Conservation (phyloP, 2,888 invertebrate species). For the Saturnia pavonia region DNA sequence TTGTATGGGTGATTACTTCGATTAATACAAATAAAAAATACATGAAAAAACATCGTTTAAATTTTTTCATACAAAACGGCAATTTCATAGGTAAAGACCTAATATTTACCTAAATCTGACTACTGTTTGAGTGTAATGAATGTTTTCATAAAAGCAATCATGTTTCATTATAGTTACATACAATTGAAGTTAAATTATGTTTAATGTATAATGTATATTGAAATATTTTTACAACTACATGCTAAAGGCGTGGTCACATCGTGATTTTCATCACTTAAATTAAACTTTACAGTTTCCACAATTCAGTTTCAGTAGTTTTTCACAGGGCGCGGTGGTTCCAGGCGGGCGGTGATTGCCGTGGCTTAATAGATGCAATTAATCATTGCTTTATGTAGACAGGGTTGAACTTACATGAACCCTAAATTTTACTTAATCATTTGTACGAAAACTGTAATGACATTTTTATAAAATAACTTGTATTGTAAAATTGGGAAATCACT, state of each 20-base stretch:
- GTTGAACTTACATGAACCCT: constrained; percentile 39
- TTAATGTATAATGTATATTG: background rate
- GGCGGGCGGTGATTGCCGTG: constrained; percentile 50
- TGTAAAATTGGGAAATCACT: no score
- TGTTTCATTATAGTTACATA: no score
- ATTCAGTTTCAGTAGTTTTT: constrained; percentile 51
- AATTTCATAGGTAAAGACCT: no score
- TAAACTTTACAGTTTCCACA: constrained; percentile 44
- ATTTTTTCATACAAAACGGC: no score
- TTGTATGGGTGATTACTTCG: no score
- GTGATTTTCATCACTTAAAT: constrained; percentile 52
- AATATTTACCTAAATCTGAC: no score
- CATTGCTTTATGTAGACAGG: constrained; percentile 48
- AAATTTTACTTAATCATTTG: background rate
- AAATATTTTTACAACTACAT: background rate
- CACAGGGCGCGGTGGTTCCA: constrained; percentile 45
- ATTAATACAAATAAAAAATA: no score
- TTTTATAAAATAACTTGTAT: background rate
- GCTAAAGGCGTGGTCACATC: constrained; percentile 41
- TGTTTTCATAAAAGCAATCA: no score
- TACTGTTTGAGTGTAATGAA: no score
- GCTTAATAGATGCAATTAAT: constrained; percentile 77
- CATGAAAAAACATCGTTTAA: no score
- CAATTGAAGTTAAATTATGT: background rate
- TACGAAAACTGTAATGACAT: background rate